Conservation (phyloP, 2,888 invertebrate genomes). For the Caenorhabditis zanzibari region DNA sequence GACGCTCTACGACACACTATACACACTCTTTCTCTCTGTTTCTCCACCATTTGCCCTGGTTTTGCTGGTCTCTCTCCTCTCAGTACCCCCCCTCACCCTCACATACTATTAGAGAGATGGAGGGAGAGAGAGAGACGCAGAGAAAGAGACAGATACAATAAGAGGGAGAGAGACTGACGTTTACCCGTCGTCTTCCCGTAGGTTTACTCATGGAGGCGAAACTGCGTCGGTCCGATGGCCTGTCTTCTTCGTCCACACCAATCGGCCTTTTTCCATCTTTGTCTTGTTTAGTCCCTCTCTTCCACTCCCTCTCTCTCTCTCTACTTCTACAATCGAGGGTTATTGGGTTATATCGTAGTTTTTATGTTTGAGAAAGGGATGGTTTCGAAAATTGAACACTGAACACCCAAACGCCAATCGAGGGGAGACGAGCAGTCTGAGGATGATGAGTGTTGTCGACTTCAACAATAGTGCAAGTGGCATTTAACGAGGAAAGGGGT, state of each 20-base stretch:
- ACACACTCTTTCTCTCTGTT: constrained; percentile 14
- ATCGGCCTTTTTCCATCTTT: constrained; percentile 3
- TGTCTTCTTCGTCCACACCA: constrained; percentile 7
- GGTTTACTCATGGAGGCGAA: constrained; percentile 33
- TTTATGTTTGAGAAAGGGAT: constrained; percentile 48
- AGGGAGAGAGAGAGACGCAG: background rate
- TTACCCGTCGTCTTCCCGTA: constrained; percentile 22
- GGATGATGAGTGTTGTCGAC: constrained; percentile 19
- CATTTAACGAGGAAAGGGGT: background rate
- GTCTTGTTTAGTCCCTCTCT: background rate
- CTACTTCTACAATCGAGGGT: constrained; percentile 23
- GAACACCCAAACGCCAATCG: constrained; percentile 1
- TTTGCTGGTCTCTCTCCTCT: background rate
- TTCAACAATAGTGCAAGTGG: constrained; percentile 15
- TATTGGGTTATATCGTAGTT: constrained; percentile 35
- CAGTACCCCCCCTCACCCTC: constrained; percentile 2
- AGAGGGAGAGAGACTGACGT: constrained; percentile 5
- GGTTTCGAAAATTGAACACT: constrained; percentile 23
- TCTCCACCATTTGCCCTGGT: background rate
- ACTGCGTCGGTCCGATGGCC: constrained; percentile 18
- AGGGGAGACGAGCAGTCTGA: background rate
- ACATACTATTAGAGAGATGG: background rate
- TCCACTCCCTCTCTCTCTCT: constrained; percentile 11
- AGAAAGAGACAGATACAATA: constrained; percentile 5
- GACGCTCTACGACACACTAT: constrained; percentile 18